phyloP scores from a whole-genome alignment of 1,140 invertebrate genomes.

The Dendroctonus valens region DNA sequence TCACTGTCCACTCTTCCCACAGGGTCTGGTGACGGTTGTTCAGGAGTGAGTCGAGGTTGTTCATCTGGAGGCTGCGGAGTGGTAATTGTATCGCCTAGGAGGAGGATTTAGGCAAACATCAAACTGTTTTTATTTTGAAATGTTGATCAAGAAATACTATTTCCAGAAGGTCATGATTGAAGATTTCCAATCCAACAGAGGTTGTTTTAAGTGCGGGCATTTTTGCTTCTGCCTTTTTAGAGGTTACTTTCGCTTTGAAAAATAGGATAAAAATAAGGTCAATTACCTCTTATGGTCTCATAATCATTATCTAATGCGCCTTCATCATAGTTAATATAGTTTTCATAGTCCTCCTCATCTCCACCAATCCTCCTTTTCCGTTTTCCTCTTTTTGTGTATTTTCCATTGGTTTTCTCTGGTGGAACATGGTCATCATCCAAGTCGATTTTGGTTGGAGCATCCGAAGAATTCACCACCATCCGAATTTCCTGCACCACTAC shows the following conservation, averaged over 20 bases:
- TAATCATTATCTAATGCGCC: too few species aligned
- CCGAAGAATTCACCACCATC: neutral
- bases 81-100: slow-evolving; percentile 28
- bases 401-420: neutral
- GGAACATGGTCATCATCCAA: slow-evolving; percentile 3
- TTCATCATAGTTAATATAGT: slow-evolving; percentile 25
- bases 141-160: too few species aligned
- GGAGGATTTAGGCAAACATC: slow-evolving; percentile 6
- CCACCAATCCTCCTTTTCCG: slow-evolving; percentile 20
- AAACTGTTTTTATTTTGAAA: slow-evolving; percentile 36
- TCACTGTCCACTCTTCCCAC: too few species aligned
- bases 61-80: slow-evolving; percentile 46
- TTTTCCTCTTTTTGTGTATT: slow-evolving; percentile 11
- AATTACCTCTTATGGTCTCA: too few species aligned
- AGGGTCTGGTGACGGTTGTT: slow-evolving; percentile 27
- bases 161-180: too few species aligned
- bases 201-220: too few species aligned
- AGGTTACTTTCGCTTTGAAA: too few species aligned
- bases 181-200: too few species aligned
- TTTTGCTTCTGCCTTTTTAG: too few species aligned
- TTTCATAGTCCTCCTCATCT: slow-evolving; percentile 41
- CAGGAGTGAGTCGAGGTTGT: slow-evolving; percentile 33
- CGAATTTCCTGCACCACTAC: neutral
- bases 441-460: slow-evolving; percentile 13
- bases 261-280: too few species aligned